phyloP scores from a whole-genome alignment of 2,113 vertebrate species.

The Heloderma charlesbogerti region DNA sequence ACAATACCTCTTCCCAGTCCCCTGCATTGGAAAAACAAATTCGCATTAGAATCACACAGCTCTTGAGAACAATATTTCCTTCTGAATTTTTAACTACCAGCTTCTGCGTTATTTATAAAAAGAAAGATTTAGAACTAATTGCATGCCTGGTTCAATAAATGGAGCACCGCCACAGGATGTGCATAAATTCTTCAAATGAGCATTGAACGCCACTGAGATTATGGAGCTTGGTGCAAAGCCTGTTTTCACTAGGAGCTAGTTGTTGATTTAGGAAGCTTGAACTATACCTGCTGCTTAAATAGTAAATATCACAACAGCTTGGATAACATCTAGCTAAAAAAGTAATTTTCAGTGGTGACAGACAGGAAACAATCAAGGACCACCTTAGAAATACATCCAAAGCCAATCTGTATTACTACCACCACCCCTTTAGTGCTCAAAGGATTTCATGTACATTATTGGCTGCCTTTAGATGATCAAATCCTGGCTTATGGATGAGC shows the following conservation, averaged over 20 bases:
- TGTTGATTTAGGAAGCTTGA: no score
- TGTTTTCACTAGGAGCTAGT: background rate
- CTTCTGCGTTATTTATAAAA: slow-evolving; percentile 1
- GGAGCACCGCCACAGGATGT: background rate
- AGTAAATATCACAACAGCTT: background rate
- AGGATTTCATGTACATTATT: background rate
- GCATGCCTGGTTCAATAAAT: background rate
- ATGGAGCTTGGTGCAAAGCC: background rate
- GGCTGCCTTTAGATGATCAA: no score
- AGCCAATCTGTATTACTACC: background rate
- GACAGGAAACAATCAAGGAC: background rate
- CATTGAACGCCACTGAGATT: background rate
- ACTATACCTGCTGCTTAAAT: background rate
- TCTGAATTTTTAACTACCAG: background rate
- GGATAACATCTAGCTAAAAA: background rate
- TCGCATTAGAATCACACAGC: background rate
- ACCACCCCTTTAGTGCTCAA: background rate
- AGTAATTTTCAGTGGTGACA: background rate
- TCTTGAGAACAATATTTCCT: slow-evolving; percentile 8
- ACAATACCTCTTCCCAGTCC: background rate
- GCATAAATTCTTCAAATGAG: background rate
- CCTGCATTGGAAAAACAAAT: background rate
- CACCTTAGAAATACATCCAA: background rate
- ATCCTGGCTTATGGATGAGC: no score
- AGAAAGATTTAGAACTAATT: slow-evolving; percentile 13